Evolutionary conservation across 64 coral and sea anemone species (phyloP), one percentile per base, ranked within the genome.

Genomic region (Montipora cactus): DNA sequence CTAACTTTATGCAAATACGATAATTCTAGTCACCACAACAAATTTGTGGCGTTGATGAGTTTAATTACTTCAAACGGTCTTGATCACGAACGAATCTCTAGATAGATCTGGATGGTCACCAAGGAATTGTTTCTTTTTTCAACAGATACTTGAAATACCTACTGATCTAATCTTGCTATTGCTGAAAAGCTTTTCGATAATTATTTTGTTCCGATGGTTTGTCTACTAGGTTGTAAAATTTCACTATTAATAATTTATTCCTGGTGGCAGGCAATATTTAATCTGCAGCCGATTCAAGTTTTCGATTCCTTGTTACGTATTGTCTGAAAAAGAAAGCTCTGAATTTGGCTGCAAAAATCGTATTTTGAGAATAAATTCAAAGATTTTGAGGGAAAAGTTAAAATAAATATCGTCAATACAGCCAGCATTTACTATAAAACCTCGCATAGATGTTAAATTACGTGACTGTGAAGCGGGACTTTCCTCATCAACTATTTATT

Each of bases 401-500:
- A 37, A 37, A 37, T 37, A 37, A 37, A 37, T 37, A 37, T 37
- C 37, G 37, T 37, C 37, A 37, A 37, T 37, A 37, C 37, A 37
- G 37, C 37, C 37, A 37, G 37, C 37, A 37, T 37, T 37, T 37
- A 37, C 37, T 37, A 37, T 37, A 37, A 37, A 37, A 37, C 37
- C 37, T 2, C 37, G 37, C 37, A 37, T 37, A 37, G 37, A 37
- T 37, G 37, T 37, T 37, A 2, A 37, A 37, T 37, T 37, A 37
- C 37, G 37, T 37, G 37, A 37, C 37, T 37, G 37, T 37, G 37
- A 37, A 47, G 4, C 1, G 0, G 47, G 47, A 82, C 55, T 37
- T 82, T 55, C 2, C n/a, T 58, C 4, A 82, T 82, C 28, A 82
- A 82, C 61, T 82, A 82, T 82, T 82, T 21, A 82, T 82, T 53